Evolutionary conservation across 2,797 vertebrate species (phyloP), one percentile per base, ranked within the genome.

Genomic region (Sardinella longiceps): DNA sequence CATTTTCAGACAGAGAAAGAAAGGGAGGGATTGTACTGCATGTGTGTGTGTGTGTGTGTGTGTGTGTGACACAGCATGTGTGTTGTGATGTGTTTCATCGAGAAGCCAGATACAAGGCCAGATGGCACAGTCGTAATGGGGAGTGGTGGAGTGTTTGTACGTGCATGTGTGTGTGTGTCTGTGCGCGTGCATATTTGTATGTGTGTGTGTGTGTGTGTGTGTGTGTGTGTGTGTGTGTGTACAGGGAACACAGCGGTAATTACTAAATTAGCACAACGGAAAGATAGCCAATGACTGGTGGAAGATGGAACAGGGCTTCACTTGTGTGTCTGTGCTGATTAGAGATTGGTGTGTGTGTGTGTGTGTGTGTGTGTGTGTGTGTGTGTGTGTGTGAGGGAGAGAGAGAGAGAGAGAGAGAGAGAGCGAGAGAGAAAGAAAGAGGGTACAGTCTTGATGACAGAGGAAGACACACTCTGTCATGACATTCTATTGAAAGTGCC

Each of bases 1-100:
- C 83, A 84, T 88, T 7, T 11, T 3, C 45, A 45, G 86, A 90
- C 84, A 89, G n/a, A n/a, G n/a, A n/a, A n/a, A n/a, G n/a, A n/a
- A n/a, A n/a, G n/a, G n/a, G n/a, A n/a, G n/a, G n/a, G n/a, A n/a
- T 10, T 80, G 30, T n/a, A 6, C n/a, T n/a, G n/a, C 39, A 2
- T 43, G 39, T 6, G 6, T 6, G 6, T 43, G 39, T 43, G 43
- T 43, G 43, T 43, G 43, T 43, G 43, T 43, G 43, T 43, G 43
- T 43, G 43, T 43, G 0, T 3, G 43, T 43, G 4, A 43, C 12
- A 50, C 48, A 50, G 12, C n/a, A n/a, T 77, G 60, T 82, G 39
- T 56, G 53, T 56, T 56, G 53, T 20, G 23, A n/a, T 58, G 56
- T 58, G 56, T 58, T 7, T n/a, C 20, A 58, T 58, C 5, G 56